phyloP scores from a whole-genome alignment of 2,113 vertebrate species.

The Brachionichthys hirsutus region DNA sequence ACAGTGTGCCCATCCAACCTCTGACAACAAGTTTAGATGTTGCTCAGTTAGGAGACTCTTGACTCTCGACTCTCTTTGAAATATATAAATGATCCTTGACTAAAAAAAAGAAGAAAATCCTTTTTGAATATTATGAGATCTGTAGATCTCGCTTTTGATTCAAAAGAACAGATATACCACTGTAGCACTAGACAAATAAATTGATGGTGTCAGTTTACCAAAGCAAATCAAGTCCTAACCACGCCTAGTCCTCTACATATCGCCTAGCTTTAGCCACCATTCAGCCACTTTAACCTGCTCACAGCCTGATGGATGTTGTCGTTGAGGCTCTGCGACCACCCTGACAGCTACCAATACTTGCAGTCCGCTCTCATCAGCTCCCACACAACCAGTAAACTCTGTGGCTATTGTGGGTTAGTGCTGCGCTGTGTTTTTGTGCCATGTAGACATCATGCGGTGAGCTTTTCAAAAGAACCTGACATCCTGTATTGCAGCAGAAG shows the following conservation, averaged over 20 bases:
- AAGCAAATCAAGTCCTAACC: conserved; percentile 12
- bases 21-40: no score
- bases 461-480: conserved; percentile 46
- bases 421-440: conserved; percentile 51
- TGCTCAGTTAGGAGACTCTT: no score
- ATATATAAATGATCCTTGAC: conserved; percentile 1
- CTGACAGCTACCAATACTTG: conserved; percentile 31
- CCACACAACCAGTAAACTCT: conserved; percentile 48
- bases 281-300: conserved; percentile 25
- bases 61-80: neutral
- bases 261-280: conserved; percentile 19
- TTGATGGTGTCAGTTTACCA: conserved; percentile 17
- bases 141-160: neutral
- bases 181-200: conserved; percentile 15
- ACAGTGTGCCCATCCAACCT: no score
- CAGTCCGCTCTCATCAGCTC: conserved; percentile 47
- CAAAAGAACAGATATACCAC: conserved; percentile 7
- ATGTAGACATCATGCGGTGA: conserved; percentile 64
- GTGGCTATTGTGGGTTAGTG: conserved; percentile 44
- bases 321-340: conserved; percentile 56
- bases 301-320: conserved; percentile 55
- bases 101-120: neutral
- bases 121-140: neutral
- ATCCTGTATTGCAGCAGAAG: conserved; percentile 40
- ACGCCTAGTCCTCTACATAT: conserved; percentile 21